Evolutionary conservation across 2,797 vertebrate species (phyloP).

Genomic region (Platalea minor): DNA sequence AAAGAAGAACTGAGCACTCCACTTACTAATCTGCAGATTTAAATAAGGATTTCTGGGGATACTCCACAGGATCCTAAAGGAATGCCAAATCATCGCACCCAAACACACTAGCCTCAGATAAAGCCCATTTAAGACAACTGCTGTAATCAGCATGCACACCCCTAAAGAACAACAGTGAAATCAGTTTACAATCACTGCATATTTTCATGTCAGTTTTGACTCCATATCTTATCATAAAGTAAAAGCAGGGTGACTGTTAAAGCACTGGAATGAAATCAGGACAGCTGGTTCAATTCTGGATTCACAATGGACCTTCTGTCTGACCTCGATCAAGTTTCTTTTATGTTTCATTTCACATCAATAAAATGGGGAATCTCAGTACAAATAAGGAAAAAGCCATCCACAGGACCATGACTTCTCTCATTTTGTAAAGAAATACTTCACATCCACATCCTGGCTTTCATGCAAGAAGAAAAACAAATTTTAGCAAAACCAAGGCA

Average conservation of each 20-base stretch:
- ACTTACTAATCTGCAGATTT: neutral
- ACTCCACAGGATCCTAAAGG: neutral
- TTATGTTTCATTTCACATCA: neutral
- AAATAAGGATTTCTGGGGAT: neutral
- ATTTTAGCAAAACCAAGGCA: neutral
- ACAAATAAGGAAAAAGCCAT: neutral
- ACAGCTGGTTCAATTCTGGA: neutral
- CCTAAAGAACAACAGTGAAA: neutral
- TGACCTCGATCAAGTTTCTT: neutral
- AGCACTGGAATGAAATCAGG: neutral
- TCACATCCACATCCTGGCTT: neutral
- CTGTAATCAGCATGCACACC: neutral
- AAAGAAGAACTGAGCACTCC: accelerated
- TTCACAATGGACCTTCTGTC: neutral
- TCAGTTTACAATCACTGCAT: neutral
- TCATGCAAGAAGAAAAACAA: neutral
- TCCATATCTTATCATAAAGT: neutral
- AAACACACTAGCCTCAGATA: neutral
- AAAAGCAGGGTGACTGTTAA: neutral
- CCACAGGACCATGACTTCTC: neutral
- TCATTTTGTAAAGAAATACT: neutral
- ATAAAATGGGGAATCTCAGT: neutral
- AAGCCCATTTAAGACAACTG: neutral
- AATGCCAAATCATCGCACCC: neutral
- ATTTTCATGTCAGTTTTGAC: neutral